Base-by-base conservation (phyloP, 2,797 vertebrate genomes). In the Erpetoichthys calabaricus region DNA sequence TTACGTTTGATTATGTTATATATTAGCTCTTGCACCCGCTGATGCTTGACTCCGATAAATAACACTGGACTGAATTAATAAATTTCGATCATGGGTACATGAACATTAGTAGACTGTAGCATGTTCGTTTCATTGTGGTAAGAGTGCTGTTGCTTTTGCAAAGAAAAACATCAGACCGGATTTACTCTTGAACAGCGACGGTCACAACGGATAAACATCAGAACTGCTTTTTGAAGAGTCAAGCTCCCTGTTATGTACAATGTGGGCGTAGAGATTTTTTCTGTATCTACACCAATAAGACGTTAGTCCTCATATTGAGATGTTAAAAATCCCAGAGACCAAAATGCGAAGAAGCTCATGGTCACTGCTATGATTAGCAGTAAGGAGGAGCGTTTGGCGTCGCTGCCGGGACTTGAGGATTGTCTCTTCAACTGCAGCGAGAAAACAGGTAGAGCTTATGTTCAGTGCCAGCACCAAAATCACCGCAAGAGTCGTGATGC, bases 401-500 rank as follows among this genome's bases (percentile, higher is more conserved):
- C 51, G 5, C 44, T 58, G 44, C 41, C 42, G 9, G 47, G 42
- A 4, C 41, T 45, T 3, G n/a, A n/a, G n/a, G 49, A 5, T 5
- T 45, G 57, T 7, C 49, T 43, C 8, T 50, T 25, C 44, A n/a
- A 57, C 8, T 58, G 7, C 52, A 42, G n/a, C 44, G 47, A 42
- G 57, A 42, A 44, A 59, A n/a, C 42, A 52, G 49, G 85, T 43
- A 1, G 82, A 86, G 84, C 86, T 86, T 49, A 60, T 5, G 45
- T 60, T 49, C 45, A 60, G 10, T 7, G 5, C 59, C 2, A 82
- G 3, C 45, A 87, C 67, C 66, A 86, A 84, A 4, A 75, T 53
- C 4, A 84, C 53, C 5, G 86, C 81, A 57, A 88, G 76, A 6
- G 77, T 59, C 68, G 86, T 86, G 6, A 88, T 65, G 4, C 67